These are phyloP conservation scores for Oxycera nigricornis DNA, from an alignment of 2,888 invertebrate species.

Conservation along the genomic window DNA sequence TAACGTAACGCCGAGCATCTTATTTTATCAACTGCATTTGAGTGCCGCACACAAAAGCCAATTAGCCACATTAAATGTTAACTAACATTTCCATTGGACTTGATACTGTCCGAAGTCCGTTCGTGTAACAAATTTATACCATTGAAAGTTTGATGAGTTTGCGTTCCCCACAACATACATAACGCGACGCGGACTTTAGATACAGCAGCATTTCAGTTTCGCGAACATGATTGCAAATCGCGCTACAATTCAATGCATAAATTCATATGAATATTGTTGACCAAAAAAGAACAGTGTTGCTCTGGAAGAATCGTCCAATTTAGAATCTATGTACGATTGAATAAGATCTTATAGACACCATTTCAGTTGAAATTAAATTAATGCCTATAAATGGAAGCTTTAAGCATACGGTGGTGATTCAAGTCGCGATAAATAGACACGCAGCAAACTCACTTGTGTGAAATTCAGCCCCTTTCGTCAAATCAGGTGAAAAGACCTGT, in stretches of 20 bases:
- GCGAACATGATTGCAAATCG: neutral
- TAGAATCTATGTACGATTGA: too few relatives aligned
- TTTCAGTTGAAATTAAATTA: too few relatives aligned
- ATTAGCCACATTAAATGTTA: neutral
- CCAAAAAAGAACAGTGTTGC: neutral
- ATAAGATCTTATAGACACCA: too few relatives aligned
- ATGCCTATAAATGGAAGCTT: too few relatives aligned
- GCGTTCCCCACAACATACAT: slow-evolving; percentile 2
- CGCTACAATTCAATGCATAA: neutral
- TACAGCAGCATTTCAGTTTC: neutral
- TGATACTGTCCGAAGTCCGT: slow-evolving; percentile 29
- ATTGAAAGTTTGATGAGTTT: slow-evolving; percentile 26
- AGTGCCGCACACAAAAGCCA: neutral
- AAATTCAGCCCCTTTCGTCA: too few relatives aligned
- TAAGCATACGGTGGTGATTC: too few relatives aligned
- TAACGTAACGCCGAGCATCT: neutral
- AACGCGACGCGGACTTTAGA: neutral
- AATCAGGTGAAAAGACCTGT: too few relatives aligned
- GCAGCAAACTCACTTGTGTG: too few relatives aligned
- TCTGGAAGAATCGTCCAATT: neutral
- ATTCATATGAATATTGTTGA: neutral
- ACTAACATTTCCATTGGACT: slow-evolving; percentile 25
- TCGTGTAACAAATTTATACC: neutral
- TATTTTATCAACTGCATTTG: neutral
- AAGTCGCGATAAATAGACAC: too few relatives aligned